Conservation (phyloP, 2,888 invertebrate species). For the Gerosis bhagava region DNA sequence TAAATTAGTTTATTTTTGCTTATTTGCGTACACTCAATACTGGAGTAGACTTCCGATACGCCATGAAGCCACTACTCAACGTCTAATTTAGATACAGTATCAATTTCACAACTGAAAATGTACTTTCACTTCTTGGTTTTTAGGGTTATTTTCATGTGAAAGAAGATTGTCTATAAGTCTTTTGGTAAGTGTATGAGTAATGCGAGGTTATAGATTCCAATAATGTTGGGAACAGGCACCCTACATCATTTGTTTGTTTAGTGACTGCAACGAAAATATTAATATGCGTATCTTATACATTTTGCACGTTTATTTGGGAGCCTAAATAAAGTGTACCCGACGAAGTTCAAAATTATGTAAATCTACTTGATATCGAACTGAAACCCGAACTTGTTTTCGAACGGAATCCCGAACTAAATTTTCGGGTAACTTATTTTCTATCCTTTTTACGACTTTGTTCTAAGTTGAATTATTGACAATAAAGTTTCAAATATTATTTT, state of each 20-base stretch:
- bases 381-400: conserved; percentile 7
- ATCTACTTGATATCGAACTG: conserved; percentile 8
- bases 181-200: conserved; percentile 12
- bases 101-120: conserved; percentile 1
- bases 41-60: conserved; percentile 10
- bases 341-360: conserved; percentile 19
- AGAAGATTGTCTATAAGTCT: neutral
- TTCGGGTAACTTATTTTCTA: too few species aligned
- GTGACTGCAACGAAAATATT: conserved; percentile 31
- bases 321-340: conserved; percentile 17
- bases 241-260: conserved; percentile 35
- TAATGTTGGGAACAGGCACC: conserved; percentile 37
- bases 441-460: too few species aligned
- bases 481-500: too few species aligned
- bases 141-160: neutral
- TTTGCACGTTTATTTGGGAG: conserved; percentile 14
- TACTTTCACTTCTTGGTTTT: neutral
- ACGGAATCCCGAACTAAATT: too few species aligned
- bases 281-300: conserved; percentile 19
- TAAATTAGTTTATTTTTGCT: conserved; percentile 12
- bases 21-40: conserved; percentile 1
- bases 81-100: conserved; percentile 6
- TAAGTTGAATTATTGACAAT: too few species aligned
- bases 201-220: conserved; percentile 40
- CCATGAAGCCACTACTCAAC: conserved; percentile 11